A percentile compares a stretch with the other conserved stretches of the same genome.
These are phyloP conservation scores for Diogma glabrata DNA, from an alignment of 2,888 invertebrate species.

Conservation along the genomic window DNA sequence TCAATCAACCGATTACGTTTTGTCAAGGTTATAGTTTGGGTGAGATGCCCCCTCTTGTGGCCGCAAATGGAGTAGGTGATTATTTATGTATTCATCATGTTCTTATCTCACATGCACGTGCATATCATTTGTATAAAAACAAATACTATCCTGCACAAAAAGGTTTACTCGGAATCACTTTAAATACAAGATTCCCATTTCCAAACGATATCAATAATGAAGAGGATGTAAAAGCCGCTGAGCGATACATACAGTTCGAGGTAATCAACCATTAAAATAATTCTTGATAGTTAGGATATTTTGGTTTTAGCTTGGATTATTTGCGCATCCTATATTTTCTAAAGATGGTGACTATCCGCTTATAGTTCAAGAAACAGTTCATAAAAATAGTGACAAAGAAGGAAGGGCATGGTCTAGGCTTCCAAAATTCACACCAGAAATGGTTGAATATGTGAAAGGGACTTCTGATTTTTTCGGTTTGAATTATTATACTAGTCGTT, in stretches of 20 bases:
- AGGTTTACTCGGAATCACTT: constrained; percentile 28
- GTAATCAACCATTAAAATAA: too few species aligned
- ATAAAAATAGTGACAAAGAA: constrained; percentile 26
- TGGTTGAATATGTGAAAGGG: constrained; percentile 13
- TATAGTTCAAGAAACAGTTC: constrained; percentile 26
- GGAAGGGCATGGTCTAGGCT: constrained; percentile 27
- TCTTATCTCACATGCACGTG: constrained; percentile 41
- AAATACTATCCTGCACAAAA: constrained; percentile 17
- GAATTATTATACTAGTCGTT: constrained; percentile 27
- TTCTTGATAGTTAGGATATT: too few species aligned
- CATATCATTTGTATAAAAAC: constrained; percentile 30
- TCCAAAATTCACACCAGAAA: constrained; percentile 12
- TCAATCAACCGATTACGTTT: constrained; percentile 43
- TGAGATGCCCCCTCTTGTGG: constrained; percentile 25
- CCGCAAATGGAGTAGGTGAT: constrained; percentile 37
- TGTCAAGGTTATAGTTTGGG: constrained; percentile 39
- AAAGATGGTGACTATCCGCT: constrained; percentile 28
- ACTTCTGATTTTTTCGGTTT: constrained; percentile 28
- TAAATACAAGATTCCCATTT: constrained; percentile 24
- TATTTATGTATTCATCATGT: constrained; percentile 42
- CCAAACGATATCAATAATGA: constrained; percentile 20
- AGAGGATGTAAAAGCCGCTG: constrained; percentile 11
- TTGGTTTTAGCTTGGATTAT: too few species aligned
- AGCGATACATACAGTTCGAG: not conserved
- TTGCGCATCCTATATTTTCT: constrained; percentile 29